Percentiles rank a stretch among this genome's conserved stretches.
phyloP scores from a whole-genome alignment of 2,113 vertebrate species.

The Aptenodytes forsteri region DNA sequence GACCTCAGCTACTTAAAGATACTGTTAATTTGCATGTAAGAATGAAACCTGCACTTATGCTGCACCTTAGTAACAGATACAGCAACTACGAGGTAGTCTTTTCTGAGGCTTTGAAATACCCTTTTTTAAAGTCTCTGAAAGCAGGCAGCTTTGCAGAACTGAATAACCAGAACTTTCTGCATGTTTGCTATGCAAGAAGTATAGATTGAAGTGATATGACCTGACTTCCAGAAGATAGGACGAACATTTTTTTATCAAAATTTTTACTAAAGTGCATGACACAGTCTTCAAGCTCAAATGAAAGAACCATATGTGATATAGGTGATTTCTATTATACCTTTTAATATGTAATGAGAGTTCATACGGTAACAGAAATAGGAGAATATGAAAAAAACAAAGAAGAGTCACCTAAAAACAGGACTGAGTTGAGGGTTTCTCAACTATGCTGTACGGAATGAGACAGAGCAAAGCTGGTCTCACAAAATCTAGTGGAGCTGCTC shows the following conservation, averaged over 20 bases:
- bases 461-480: neutral
- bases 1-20: neutral
- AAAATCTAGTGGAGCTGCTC: neutral
- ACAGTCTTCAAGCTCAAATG: neutral
- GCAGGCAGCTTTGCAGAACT: neutral
- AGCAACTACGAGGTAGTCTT: neutral
- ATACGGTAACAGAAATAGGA: neutral
- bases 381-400: neutral
- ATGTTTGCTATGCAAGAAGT: neutral
- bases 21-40: neutral
- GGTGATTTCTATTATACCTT: neutral
- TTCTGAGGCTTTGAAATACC: neutral
- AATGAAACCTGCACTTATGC: neutral
- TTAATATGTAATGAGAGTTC: neutral
- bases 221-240: neutral
- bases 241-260: neutral
- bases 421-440: neutral
- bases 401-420: neutral
- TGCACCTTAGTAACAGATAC: neutral
- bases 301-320: neutral
- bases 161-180: neutral
- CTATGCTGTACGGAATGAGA: neutral
- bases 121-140: neutral
- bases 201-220: neutral
- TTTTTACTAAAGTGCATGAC: neutral